Evolutionary conservation across 2,113 vertebrate genomes (phyloP), one percentile per base, ranked within the genome.

Genomic region (Ammodramus savannarum): DNA sequence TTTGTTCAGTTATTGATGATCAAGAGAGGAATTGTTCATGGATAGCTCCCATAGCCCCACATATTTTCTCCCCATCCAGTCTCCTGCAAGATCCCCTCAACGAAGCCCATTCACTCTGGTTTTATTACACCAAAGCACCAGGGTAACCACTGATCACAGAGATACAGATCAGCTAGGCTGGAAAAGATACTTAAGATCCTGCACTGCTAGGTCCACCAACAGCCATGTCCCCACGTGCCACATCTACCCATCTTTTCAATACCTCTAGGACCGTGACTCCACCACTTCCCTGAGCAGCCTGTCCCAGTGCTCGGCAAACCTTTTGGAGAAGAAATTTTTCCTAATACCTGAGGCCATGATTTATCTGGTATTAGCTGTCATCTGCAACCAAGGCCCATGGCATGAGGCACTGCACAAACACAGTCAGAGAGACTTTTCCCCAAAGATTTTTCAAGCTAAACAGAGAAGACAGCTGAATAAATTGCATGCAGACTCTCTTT

Each of bases 381-480:
- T n/a, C 69, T 41, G 55, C 57, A 58, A 57, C 22, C 6, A 7
- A 80, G 43, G 75, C 71, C 61, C 43, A 38, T 2, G 0, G 10
- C 2, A 4, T 23, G 51, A 88, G 57, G 61, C 73, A 61, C 72
- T 44, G 72, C 55, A 90, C 78, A 94, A 91, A 85, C 73, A 90
- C 5, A 49, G 32, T 27, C 62, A 68, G 44, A 68, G 39, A 84
- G 34, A 38, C 55, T 91, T 84, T 71, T 80, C 59, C 67, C 87
- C 36, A 52, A 85, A 88, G 79, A 80, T 21, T 58, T 77, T 94
- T 83, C 67, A 80, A 80, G 75, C 63, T 93, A 71, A 90, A 79
- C 55, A 90, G 57, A 71, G 62, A 91, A 91, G 85, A 80, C 46
- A 90, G 78, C 43, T 87, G 81, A 90, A 79, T 62, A 88, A 92